Evolutionary conservation across 92 coral and sea anemone genomes (phyloP).

Genomic region (Porites divaricata): DNA sequence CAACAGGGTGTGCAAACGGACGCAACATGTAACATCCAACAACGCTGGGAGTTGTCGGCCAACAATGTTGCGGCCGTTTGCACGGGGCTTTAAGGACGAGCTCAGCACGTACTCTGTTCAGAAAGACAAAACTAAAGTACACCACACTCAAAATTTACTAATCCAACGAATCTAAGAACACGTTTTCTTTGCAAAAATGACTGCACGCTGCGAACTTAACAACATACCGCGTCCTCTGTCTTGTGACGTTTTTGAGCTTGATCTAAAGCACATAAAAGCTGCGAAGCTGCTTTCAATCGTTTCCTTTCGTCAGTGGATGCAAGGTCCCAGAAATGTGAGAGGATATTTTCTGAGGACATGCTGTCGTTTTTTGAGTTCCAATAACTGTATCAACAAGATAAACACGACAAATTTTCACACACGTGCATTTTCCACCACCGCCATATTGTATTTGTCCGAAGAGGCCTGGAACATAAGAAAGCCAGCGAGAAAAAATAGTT

Average conservation of each 20-base stretch:
- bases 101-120: too few species aligned
- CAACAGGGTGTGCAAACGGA: too few species aligned
- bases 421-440: constrained; percentile 19
- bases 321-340: constrained; percentile 91
- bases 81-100: too few species aligned
- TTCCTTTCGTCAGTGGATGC: constrained; percentile 82
- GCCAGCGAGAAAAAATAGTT: background rate
- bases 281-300: constrained; percentile 85
- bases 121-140: too few species aligned
- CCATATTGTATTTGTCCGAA: constrained; percentile 33
- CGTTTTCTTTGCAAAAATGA: too few species aligned
- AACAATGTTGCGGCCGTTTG: too few species aligned
- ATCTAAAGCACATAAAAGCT: constrained; percentile 60
- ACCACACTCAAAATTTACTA: too few species aligned
- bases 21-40: too few species aligned
- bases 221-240: background rate
- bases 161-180: too few species aligned
- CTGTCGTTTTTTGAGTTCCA: background rate
- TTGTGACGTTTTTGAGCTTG: constrained; percentile 67
- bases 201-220: too few species aligned
- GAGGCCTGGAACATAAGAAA: background rate
- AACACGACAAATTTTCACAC: background rate
- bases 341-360: constrained; percentile 80
- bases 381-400: background rate
- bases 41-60: too few species aligned